Evolutionary conservation across 2,888 invertebrate genomes (phyloP).

Genomic region (Arrhopalites spinosus): DNA sequence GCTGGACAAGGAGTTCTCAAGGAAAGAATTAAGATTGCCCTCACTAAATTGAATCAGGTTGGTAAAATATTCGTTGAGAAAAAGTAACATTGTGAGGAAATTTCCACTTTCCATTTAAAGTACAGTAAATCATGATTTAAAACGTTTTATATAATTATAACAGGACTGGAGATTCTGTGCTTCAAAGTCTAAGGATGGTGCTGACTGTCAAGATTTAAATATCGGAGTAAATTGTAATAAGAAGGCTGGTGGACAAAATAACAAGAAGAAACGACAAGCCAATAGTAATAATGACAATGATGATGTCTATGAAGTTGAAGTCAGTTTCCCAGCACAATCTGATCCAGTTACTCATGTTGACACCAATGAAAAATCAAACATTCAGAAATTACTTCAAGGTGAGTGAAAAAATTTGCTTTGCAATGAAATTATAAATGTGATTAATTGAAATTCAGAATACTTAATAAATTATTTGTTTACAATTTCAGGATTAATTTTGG

Average conservation of each 20-base stretch:
- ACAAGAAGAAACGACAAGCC: constrained; percentile 70
- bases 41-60: constrained; percentile 88
- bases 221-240: constrained; percentile 92
- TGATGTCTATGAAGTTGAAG: constrained; percentile 79
- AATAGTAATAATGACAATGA: constrained; percentile 63
- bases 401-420: too few species aligned
- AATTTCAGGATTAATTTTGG: constrained; percentile 86
- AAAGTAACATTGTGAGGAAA: too few species aligned
- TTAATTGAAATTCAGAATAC: too few species aligned
- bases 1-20: constrained; percentile 90
- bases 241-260: constrained; percentile 57
- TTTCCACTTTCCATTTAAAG: too few species aligned
- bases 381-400: constrained; percentile 82
- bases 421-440: too few species aligned
- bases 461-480: too few species aligned
- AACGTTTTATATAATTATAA: too few species aligned
- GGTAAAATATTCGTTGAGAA: too few species aligned
- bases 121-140: too few species aligned
- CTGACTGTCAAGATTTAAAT: constrained; percentile 84
- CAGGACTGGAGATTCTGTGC: constrained; percentile 98
- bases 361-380: constrained; percentile 83
- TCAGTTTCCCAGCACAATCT: constrained; percentile 81
- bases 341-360: constrained; percentile 87
- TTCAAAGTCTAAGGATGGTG: constrained; percentile 75
- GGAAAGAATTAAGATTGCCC: constrained; percentile 85